Base-by-base conservation (phyloP, 2,797 vertebrate genomes). In the Ctenochaetus hawaiiensis region DNA sequence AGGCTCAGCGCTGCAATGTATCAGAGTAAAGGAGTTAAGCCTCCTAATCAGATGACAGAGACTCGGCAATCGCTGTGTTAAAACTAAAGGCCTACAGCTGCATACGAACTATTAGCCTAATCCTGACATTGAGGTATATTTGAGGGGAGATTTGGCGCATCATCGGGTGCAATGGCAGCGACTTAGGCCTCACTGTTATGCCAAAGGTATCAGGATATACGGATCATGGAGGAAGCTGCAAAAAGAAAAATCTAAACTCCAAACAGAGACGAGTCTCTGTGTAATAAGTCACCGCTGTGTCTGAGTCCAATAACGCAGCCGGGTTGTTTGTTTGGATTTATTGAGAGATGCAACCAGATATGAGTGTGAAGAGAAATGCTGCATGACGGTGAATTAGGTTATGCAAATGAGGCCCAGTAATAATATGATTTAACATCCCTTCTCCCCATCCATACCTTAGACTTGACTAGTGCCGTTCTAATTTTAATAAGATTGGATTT, bases 401-500 rank as follows among this genome's bases (percentile, higher is more conserved):
- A 91, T 93, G 91, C 77, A 93, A 91, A 93, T 93, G 78, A 82
- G 72, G 53, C 73, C 34, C 48, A 74, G 82, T 89, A 91, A 92
- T 92, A 88, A 90, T 89, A 85, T 82, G 85, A 89, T 91, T 91
- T 88, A 90, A 88, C 76, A 67, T 82, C 75, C 85, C 66, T 39
- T 81, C 72, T 81, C 75, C 69, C 72, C 75, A 79, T 79, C 82
- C 78, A 86, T 84, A 90, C 87, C 81, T 88, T 77, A 77, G 66
- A 81, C 85, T 84, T 63, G 67, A 88, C 79, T 72, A 67, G 76
- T 76, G 77, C 47, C 47, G 67, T 72, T 90, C 77, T 87, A 73
- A 86, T 92, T 92, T 91, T 91, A 93, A 93, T 95, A 93, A 88
- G 88, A 87, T 75, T 90, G 84, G 84, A 93, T 94, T 94, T 94